Evolutionary conservation across 2,113 vertebrate species (phyloP).

Genomic region (Laticauda laticaudata): DNA sequence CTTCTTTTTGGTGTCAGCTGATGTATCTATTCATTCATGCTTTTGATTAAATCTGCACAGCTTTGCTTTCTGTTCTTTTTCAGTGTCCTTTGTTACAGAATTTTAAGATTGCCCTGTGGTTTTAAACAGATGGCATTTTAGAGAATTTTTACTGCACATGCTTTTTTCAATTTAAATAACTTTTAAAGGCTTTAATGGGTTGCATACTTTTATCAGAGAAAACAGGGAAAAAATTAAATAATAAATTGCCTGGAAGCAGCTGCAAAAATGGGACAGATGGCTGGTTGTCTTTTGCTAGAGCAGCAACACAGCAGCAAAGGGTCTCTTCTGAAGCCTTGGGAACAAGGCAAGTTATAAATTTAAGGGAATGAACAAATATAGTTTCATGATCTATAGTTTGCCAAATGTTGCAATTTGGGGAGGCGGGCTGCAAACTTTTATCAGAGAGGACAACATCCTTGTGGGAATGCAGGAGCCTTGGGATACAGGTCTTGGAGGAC

Average conservation of each 20-base stretch:
- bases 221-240: background rate
- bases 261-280: background rate
- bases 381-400: background rate
- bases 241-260: background rate
- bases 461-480: background rate
- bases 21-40: background rate
- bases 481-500: background rate
- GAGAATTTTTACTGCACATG: background rate
- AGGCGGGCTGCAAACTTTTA: background rate
- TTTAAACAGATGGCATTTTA: background rate
- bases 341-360: background rate
- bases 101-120: background rate
- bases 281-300: background rate
- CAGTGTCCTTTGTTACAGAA: background rate
- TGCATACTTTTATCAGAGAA: background rate
- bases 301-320: background rate
- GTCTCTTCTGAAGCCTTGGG: background rate
- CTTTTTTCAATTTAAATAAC: background rate
- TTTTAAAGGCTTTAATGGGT: background rate
- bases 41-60: background rate
- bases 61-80: background rate
- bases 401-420: background rate
- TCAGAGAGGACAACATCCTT: background rate
- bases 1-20: background rate
- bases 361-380: background rate